These are phyloP conservation scores for Oophaga sylvatica DNA, from an alignment of 2,797 vertebrate species.

Conservation along the genomic window DNA sequence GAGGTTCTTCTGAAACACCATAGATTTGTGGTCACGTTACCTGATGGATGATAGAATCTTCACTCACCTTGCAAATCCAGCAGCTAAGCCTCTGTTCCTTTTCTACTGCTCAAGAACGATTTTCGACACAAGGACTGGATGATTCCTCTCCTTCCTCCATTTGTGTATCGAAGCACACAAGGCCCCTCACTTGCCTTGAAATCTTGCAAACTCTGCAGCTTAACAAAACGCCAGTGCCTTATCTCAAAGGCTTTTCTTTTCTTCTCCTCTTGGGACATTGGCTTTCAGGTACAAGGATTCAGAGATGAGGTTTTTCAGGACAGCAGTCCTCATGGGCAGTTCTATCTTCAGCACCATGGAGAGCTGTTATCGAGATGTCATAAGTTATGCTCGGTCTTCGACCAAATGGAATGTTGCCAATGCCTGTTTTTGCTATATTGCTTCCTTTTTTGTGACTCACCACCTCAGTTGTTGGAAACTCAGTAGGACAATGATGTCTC, in stretches of 20 bases:
- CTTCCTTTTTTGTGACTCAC: neutral
- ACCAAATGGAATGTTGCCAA: slow-evolving; percentile 2
- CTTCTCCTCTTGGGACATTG: neutral
- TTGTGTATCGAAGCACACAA: slow-evolving; percentile 24
- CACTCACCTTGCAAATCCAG: neutral
- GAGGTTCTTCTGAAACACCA: neutral
- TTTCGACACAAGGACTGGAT: neutral
- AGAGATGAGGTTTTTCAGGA: neutral
- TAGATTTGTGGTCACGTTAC: neutral
- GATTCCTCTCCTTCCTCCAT: neutral
- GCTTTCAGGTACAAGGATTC: slow-evolving; percentile 7
- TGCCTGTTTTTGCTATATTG: neutral
- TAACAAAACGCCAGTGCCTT: slow-evolving; percentile 56
- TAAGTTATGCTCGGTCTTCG: neutral
- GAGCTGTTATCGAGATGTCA: neutral
- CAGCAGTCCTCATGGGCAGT: neutral
- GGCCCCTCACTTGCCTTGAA: slow-evolving; percentile 3
- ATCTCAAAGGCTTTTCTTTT: slow-evolving; percentile 45
- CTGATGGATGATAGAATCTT: neutral
- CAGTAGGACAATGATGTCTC: neutral
- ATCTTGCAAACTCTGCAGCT: neutral
- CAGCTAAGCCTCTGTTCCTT: neutral
- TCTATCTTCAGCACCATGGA: slow-evolving; percentile 3
- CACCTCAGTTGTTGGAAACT: neutral
- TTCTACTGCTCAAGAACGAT: neutral